Conservation (phyloP, 2,113 vertebrate genomes). For the Oncorhynchus nerka region DNA sequence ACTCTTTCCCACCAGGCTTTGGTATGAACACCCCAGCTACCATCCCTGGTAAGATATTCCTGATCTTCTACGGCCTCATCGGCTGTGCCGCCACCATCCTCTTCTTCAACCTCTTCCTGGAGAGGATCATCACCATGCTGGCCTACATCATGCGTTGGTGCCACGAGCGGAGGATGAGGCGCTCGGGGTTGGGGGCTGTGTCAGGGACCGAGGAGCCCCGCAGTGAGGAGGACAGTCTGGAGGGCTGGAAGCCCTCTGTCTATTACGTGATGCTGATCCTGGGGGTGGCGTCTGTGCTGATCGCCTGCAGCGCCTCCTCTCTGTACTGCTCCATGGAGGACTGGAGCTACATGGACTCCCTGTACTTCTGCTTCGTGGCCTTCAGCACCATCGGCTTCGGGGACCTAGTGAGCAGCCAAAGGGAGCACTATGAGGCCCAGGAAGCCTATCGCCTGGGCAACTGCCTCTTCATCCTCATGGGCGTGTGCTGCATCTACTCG, state of each 20-base stretch:
- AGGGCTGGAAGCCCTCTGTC: constrained; percentile 78
- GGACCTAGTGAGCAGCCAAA: constrained; percentile 78
- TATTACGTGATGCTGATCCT: constrained; percentile 80
- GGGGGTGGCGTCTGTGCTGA: constrained; percentile 70
- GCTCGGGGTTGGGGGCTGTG: constrained; percentile 47
- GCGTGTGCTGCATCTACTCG: constrained; percentile 78
- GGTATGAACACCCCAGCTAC: constrained; percentile 80
- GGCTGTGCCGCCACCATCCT: constrained; percentile 79
- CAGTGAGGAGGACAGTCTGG: constrained; percentile 70
- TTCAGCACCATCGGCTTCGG: constrained; percentile 82
- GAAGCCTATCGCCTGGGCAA: constrained; percentile 74
- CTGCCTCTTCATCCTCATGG: constrained; percentile 77
- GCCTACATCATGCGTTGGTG: constrained; percentile 80
- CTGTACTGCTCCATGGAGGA: constrained; percentile 77
- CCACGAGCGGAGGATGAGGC: constrained; percentile 68
- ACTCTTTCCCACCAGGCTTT: constrained; percentile 63
- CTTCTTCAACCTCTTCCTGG: constrained; percentile 70
- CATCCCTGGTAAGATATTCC: constrained; percentile 75
- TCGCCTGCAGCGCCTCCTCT: constrained; percentile 75
- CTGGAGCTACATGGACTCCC: constrained; percentile 78
- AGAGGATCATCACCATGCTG: constrained; percentile 79
- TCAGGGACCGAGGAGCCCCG: constrained; percentile 48
- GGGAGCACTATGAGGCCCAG: constrained; percentile 69
- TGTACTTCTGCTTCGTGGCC: constrained; percentile 80
- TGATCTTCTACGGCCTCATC: constrained; percentile 78